phyloP scores from a whole-genome alignment of 1,140 invertebrate species.

The Macrosteles quadrilineatus region DNA sequence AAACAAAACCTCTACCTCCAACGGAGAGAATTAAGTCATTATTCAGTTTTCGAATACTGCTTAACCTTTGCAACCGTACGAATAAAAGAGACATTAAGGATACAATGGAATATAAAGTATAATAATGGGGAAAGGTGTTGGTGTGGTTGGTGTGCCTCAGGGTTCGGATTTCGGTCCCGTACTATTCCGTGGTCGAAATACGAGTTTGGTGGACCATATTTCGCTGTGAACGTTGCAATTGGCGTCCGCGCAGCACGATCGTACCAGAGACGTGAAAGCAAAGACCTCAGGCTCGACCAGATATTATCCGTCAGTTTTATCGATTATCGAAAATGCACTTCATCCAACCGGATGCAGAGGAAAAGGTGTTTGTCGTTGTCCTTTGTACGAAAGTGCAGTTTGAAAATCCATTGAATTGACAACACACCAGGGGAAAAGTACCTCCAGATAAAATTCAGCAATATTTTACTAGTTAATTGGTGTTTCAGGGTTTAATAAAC shows the following conservation, averaged over 20 bases:
- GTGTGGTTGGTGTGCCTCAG: background rate
- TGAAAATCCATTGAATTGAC: too few species aligned
- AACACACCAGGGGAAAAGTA: too few species aligned
- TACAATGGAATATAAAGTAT: slow-evolving; percentile 23
- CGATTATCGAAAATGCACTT: too few species aligned
- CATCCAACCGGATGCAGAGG: too few species aligned
- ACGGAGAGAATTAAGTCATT: slow-evolving; percentile 2
- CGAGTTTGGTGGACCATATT: background rate
- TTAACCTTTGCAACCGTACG: background rate
- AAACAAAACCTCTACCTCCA: too few species aligned
- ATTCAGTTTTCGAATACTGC: background rate
- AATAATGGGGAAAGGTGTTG: slow-evolving; percentile 10
- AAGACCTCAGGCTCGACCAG: too few species aligned
- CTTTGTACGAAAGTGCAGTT: too few species aligned
- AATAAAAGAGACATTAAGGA: background rate
- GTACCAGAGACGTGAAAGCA: background rate
- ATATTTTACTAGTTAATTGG: too few species aligned
- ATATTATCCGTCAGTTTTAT: too few species aligned
- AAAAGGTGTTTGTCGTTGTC: too few species aligned
- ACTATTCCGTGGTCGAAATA: background rate
- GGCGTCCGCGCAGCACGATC: background rate
- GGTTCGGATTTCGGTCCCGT: background rate
- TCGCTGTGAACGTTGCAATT: background rate
- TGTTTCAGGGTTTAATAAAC: too few species aligned
- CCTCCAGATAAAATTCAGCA: too few species aligned